Evolutionary conservation across 2,888 invertebrate species (phyloP), one percentile per base, ranked within the genome.

Genomic region (Beris morrisii): DNA sequence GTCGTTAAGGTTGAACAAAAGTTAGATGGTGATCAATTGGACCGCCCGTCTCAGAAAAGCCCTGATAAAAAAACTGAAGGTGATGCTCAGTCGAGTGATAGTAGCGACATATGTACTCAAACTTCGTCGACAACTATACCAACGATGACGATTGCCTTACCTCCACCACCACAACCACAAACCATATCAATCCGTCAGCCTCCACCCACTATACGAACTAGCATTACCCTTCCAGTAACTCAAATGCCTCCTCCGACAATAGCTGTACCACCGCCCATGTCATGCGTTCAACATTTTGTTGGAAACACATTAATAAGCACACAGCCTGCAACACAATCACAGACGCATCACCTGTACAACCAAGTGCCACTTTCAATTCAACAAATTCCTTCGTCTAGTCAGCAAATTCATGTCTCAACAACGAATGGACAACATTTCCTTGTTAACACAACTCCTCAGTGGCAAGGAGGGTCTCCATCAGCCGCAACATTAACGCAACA

Each of bases 291-390:
- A 48, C 72, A 72, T 65, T 66, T 72, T 9, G 70, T 72, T 7
- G 71, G 70, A 0, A 71, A 70, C 55, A 68, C 70, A 4, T 44
- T 70, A 31, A 71, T 71, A 9, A 70, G 70, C 22, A 67, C 71
- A n/a, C 57, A 69, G 22, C 69, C 69, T 15, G 54, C 65, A n/a
- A 28, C 70, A 13, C 69, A 69, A 32, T 64, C 69, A 3, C 70
- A 69, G 31, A 68, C 70, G 38, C 66, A 69, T 64, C 71, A 67
- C 13, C 67, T 70, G 9, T 68, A 67, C 38, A 68, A 59, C 56
- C 71, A 71, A 67, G 69, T 70, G 5, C 72, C 72, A 1, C 70
- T 71, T 9, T 70, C 72, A 38, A 70, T 72, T 30, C 70, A 70
- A 45, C 71, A 69, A 65, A 69, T 70, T n/a, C 43, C 68, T n/a